Evolutionary conservation across 2,797 vertebrate species (phyloP).

Genomic region (Anguilla pacifica): DNA sequence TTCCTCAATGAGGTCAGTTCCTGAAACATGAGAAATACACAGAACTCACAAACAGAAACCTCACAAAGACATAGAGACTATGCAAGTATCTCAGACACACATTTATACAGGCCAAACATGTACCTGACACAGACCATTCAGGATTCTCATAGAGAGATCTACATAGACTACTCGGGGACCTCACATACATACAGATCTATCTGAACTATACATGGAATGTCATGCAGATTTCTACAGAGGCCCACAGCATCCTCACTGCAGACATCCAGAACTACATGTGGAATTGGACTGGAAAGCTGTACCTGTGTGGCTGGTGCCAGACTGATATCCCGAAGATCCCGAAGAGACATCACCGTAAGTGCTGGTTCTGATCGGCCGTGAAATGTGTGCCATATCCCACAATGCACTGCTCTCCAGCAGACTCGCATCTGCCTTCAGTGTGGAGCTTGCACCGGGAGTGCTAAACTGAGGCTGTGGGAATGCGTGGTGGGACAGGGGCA

Average conservation of each 20-base stretch:
- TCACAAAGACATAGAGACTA: not conserved
- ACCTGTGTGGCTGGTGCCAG: slow-evolving; percentile 79
- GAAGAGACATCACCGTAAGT: slow-evolving; percentile 66
- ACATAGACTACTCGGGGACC: not conserved
- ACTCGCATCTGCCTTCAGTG: slow-evolving; percentile 45
- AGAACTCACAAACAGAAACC: not conserved
- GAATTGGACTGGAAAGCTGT: slow-evolving; percentile 1
- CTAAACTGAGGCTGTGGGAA: slow-evolving; percentile 57
- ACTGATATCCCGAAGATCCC: slow-evolving; percentile 71
- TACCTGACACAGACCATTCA: not conserved
- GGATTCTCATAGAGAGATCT: slow-evolving; percentile 1
- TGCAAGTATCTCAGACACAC: not conserved
- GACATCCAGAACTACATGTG: not conserved
- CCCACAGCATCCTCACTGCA: not conserved
- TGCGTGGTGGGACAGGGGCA: slow-evolving; percentile 44
- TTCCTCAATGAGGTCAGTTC: slow-evolving; percentile 82
- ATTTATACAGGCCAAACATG: not conserved
- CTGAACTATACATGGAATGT: not conserved
- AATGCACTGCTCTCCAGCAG: slow-evolving; percentile 61
- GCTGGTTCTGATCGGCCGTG: slow-evolving; percentile 56
- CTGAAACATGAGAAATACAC: slow-evolving; percentile 53
- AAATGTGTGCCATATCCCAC: slow-evolving; percentile 63
- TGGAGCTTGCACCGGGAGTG: slow-evolving; percentile 45
- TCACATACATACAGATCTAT: slow-evolving; percentile 8
- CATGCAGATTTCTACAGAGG: not conserved